Conservation (phyloP, 2,797 vertebrate species). For the Diplodus puntazzo region DNA sequence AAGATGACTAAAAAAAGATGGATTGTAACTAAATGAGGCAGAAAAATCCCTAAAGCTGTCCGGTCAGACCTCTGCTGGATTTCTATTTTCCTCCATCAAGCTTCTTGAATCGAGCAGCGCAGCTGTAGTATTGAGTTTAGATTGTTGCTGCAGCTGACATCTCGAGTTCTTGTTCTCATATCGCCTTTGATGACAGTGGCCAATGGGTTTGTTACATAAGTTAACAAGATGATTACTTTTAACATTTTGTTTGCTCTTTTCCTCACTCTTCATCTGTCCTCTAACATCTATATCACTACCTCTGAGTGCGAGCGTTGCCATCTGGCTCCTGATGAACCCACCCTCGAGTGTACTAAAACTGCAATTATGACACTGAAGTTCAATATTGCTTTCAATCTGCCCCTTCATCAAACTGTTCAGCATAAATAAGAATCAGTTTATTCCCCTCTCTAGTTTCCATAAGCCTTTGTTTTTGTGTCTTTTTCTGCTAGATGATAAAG, state of each 20-base stretch:
- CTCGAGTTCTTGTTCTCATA: not conserved
- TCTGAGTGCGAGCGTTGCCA: not conserved
- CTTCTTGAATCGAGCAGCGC: not conserved
- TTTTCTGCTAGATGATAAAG: conserved; percentile 87
- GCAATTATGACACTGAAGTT: conserved; percentile 23
- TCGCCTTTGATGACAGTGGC: not conserved
- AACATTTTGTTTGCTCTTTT: conserved; percentile 14
- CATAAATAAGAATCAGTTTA: conserved; percentile 42
- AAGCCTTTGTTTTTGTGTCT: conserved; percentile 78
- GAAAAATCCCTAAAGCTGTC: not conserved
- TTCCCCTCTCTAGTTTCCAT: conserved; percentile 67
- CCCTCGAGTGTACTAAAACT: not conserved
- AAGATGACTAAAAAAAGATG: not conserved
- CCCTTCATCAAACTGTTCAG: conserved; percentile 22
- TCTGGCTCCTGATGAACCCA: not conserved
- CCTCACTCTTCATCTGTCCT: not conserved
- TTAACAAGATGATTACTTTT: not conserved
- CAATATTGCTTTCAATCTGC: conserved; percentile 11
- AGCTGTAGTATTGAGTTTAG: not conserved
- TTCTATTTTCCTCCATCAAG: not conserved
- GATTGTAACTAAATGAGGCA: not conserved
- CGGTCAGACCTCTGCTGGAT: not conserved
- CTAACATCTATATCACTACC: not conserved
- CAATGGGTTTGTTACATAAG: not conserved
- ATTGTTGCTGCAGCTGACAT: not conserved